Evolutionary conservation across 2,797 vertebrate genomes (phyloP), one percentile per base, ranked within the genome.

Genomic region (Nyctibius grandis): DNA sequence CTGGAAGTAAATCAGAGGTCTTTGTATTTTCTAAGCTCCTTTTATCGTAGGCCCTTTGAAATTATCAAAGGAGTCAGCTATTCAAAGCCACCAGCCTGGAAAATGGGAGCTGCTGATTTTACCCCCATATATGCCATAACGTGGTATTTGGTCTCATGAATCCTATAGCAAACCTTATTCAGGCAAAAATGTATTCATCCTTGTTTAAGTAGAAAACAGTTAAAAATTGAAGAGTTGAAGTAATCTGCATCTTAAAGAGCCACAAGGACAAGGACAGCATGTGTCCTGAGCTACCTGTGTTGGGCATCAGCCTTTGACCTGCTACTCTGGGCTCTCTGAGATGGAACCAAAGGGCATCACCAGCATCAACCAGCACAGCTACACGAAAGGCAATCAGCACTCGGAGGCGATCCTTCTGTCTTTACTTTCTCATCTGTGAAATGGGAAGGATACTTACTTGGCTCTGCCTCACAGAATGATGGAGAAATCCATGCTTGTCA

Each of bases 21-120:
- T 88, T 83, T 68, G 14, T 70, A 54, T 77, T 91, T 87, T 82
- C 48, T 48, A 93, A 93, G 21, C 45, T 88, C 15, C 67, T 96
- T 93, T 91, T 88, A 85, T 93, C 70, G 86, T 18, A 70, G 45
- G 33, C 25, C 16, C 64, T 79, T 90, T 85, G 89, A 95, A 91
- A 82, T 74, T 57, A 80, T 74, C 42, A 51, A 78, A 95, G 45
- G 57, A 78, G 22, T 31, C 42, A 74, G 29, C n/a, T 23, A 67
- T 38, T 87, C 40, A 74, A 82, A 92, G n/a, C 33, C 50, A 80
- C 31, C 9, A 72, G 57, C 72, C 59, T 69, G 50, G 38, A 45
- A 80, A 78, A 38, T 0, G 4, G 44, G 59, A 74, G 53, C 51
- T 90, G 44, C 50, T 54, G 67, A 50, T 92, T 92, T 96, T 67